Evolutionary conservation across 2,888 invertebrate genomes (phyloP), one percentile per base, ranked within the genome.

Genomic region (Oeneis ivallda): DNA sequence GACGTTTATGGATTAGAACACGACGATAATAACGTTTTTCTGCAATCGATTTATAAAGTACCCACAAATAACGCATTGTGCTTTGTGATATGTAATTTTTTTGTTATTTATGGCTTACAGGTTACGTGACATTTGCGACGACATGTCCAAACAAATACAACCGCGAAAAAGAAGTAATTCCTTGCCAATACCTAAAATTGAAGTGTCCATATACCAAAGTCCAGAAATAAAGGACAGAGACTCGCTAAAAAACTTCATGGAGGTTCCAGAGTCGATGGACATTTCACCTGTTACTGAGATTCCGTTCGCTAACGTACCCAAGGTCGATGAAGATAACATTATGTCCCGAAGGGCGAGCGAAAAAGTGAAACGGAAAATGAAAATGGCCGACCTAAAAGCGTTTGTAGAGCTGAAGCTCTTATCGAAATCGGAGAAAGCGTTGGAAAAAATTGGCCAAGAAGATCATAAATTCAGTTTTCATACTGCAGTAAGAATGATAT

Each of bases 361-460:
- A 79, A 97, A 97, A 82, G 93, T 94, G 9, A 97, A 97, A 82
- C 95, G 95, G 61, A 94, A 96, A 79, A 97, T 97, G 93, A 97
- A 98, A 92, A 98, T 98, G 94, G 95, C 97, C 0, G 98, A 98
- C 80, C 85, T 98, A 45, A 95, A 96, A 82, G 96, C 97, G 1
- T 98, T 98, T 77, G 97, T 98, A 15, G 98, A 98, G 84, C 97
- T 97, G 0, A 97, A 97, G 85, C 89, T 98, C 75, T 92, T 98
- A 65, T 98, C 97, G 0, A 97, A 97, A 85, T 98, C 98, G 0
- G 97, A 98, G 77, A 97, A 97, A 85, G 96, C 97, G 68, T 88
- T 98, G 76, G 97, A 97, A 87, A 97, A 96, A 92, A 96, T 97
- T 80, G 97, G 96, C 68, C 95, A 96, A 58, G 96, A 96, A 34